Conservation (phyloP, 1,140 invertebrate species). For the Ylistrum balloti region DNA sequence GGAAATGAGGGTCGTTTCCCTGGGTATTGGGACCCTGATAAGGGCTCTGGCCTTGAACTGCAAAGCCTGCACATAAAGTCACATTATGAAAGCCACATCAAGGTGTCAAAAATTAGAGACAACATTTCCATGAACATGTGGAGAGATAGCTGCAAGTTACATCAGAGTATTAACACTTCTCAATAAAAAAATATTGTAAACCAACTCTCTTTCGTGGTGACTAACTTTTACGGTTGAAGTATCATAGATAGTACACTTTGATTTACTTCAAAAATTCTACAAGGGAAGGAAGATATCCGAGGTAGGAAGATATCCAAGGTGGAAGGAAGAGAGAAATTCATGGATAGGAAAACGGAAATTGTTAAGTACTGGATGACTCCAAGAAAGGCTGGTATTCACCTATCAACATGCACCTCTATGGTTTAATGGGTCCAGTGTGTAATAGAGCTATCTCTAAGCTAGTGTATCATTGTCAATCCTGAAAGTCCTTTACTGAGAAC, state of each 20-base stretch:
- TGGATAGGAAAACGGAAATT: background rate
- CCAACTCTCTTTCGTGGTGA: no score
- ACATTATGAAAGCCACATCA: background rate
- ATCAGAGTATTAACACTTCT: no score
- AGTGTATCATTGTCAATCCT: slow-evolving; percentile 34
- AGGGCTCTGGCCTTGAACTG: slow-evolving; percentile 13
- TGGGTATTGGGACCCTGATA: background rate
- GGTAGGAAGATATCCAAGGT: background rate
- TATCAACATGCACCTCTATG: slow-evolving; percentile 25
- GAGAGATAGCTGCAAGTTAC: background rate
- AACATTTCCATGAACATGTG: background rate
- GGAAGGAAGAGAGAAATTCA: background rate
- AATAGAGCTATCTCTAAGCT: background rate
- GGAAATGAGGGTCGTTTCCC: slow-evolving; percentile 25
- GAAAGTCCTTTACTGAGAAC: background rate
- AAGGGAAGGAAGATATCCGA: background rate
- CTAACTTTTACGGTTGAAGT: no score
- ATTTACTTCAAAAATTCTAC: no score
- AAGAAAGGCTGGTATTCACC: background rate
- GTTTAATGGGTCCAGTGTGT: background rate
- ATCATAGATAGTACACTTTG: no score
- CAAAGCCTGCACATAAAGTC: background rate
- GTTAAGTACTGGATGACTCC: background rate
- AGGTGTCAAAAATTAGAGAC: slow-evolving; percentile 5
- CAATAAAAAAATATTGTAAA: no score